Evolutionary conservation across 2,797 vertebrate genomes (phyloP).

Genomic region (Echeneis naucrates): DNA sequence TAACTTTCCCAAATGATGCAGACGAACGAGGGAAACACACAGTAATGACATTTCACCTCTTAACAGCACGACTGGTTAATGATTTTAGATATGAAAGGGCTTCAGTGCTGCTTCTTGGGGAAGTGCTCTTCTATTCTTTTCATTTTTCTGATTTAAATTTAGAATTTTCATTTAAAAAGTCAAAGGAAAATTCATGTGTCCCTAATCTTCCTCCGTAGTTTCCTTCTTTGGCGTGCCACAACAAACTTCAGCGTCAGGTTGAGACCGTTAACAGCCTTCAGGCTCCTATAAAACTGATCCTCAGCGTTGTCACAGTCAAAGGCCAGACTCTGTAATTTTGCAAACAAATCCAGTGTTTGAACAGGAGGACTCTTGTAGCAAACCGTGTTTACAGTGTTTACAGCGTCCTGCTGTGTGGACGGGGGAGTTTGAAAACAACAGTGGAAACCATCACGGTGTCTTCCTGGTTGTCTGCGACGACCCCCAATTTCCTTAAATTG

Average conservation of each 20-base stretch:
- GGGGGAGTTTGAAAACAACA: conserved; percentile 45
- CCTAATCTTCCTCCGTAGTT: no score
- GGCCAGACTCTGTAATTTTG: conserved; percentile 57
- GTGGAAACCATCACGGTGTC: conserved; percentile 10
- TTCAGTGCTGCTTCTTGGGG: not conserved
- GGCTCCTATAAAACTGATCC: conserved; percentile 56
- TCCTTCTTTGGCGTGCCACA: conserved; percentile 11
- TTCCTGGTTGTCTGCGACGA: conserved; percentile 19
- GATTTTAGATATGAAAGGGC: no score
- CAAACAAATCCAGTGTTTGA: conserved; percentile 71
- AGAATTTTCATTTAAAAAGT: no score
- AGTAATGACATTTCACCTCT: conserved; percentile 40
- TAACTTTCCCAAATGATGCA: conserved; percentile 59
- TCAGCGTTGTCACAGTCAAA: conserved; percentile 46
- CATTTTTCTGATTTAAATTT: conserved; percentile 15
- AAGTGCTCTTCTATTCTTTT: not conserved
- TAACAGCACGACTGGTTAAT: not conserved
- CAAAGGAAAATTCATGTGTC: no score
- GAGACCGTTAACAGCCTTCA: conserved; percentile 58
- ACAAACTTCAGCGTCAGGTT: conserved; percentile 54
- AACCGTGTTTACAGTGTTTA: conserved; percentile 69
- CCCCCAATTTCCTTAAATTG: conserved; percentile 5
- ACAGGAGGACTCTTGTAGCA: conserved; percentile 65
- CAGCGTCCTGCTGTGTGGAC: conserved; percentile 43
- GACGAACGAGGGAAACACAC: conserved; percentile 44